Evolutionary conservation across 92 coral and sea anemone species (phyloP).

Genomic region (Galaxea fascicularis): DNA sequence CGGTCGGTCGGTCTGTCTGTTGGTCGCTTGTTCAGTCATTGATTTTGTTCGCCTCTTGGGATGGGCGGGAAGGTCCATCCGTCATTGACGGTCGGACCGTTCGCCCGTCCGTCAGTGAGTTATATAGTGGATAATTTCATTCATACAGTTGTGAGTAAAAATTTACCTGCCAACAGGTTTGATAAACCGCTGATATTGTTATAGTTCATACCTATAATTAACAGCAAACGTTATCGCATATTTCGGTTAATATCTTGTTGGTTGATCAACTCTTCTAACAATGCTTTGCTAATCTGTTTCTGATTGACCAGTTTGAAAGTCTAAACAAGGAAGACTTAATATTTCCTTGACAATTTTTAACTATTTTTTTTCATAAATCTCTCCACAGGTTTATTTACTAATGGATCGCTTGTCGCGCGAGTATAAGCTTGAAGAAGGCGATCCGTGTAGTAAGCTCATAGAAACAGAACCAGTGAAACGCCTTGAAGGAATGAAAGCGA

Average conservation of each 20-base stretch:
- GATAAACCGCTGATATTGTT: too few relatives aligned
- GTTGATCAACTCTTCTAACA: too few relatives aligned
- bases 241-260: too few relatives aligned
- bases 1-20: background rate
- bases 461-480: constrained; percentile 83
- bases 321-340: background rate
- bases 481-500: constrained; percentile 87
- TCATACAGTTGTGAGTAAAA: background rate
- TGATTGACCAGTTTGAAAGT: too few relatives aligned
- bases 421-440: constrained; percentile 92
- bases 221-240: too few relatives aligned
- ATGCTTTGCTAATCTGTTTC: too few relatives aligned
- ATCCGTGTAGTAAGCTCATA: constrained; percentile 89
- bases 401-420: constrained; percentile 86
- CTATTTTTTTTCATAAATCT: background rate
- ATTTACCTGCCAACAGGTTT: too few relatives aligned
- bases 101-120: background rate
- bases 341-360: background rate
- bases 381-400: constrained; percentile 72
- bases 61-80: too few relatives aligned
- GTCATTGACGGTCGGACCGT: background rate
- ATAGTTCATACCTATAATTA: too few relatives aligned
- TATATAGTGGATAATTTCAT: background rate
- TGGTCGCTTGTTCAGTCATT: background rate
- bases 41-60: background rate